Conservation (phyloP, 1,140 invertebrate species). For the Medauroidea extradentata region DNA sequence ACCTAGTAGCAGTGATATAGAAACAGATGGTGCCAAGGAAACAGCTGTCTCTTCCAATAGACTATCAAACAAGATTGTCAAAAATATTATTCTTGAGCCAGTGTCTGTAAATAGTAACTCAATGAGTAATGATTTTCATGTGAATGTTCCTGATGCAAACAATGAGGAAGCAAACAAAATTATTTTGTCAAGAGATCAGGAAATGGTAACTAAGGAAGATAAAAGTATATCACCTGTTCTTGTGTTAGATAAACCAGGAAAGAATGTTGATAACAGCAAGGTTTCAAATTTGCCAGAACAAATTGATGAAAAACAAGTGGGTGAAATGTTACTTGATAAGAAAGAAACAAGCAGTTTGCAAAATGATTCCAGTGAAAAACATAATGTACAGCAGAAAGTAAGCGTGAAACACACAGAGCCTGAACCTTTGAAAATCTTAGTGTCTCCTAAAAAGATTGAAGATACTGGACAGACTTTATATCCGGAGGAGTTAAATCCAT, state of each 20-base stretch:
- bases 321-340: neutral
- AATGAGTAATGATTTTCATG: too few relatives aligned
- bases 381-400: slow-evolving; percentile 22
- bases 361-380: slow-evolving; percentile 18
- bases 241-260: neutral
- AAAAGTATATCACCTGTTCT: neutral
- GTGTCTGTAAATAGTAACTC: too few relatives aligned
- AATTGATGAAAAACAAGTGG: too few relatives aligned
- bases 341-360: neutral
- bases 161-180: too few relatives aligned
- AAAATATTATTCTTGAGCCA: too few relatives aligned
- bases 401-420: too few relatives aligned
- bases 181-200: too few relatives aligned
- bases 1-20: neutral
- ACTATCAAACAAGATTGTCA: too few relatives aligned
- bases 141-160: too few relatives aligned
- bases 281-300: neutral
- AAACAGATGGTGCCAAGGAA: neutral
- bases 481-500: slow-evolving; percentile 76
- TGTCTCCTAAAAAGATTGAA: slow-evolving; percentile 16
- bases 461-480: slow-evolving; percentile 46
- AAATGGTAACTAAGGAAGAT: too few relatives aligned
- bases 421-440: neutral
- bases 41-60: too few relatives aligned
- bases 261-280: neutral